A percentile compares a stretch with the other conserved stretches of the same genome.
These are phyloP conservation scores for Datnioides undecimradiatus DNA, from an alignment of 2,113 vertebrate genomes.

Conservation along the genomic window DNA sequence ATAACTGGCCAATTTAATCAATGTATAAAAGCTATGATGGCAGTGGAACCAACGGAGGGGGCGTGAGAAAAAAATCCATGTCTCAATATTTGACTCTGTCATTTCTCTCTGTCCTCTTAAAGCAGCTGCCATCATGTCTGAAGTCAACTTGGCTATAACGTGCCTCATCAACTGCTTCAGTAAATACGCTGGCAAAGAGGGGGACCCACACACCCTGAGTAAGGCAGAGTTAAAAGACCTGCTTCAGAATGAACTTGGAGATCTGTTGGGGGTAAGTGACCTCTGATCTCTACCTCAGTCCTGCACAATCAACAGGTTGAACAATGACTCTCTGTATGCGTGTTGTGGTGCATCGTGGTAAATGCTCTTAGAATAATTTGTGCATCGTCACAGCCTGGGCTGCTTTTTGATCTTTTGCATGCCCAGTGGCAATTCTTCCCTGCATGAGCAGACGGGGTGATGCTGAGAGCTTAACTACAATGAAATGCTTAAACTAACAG, in stretches of 20 bases:
- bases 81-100: background rate
- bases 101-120: background rate
- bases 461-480: background rate
- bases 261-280: conserved; percentile 83
- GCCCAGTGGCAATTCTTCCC: too few species aligned
- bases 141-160: conserved; percentile 82
- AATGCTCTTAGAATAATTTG: background rate
- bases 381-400: background rate
- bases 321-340: background rate
- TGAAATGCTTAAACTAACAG: background rate
- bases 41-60: background rate
- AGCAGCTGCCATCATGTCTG: conserved; percentile 68
- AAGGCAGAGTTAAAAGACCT: conserved; percentile 90
- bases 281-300: background rate
- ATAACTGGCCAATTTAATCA: background rate
- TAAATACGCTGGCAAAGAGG: conserved; percentile 89
- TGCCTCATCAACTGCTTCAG: conserved; percentile 86
- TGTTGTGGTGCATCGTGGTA: background rate
- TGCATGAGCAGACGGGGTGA: background rate
- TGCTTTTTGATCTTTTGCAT: background rate
- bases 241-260: conserved; percentile 84
- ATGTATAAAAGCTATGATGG: background rate
- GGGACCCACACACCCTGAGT: conserved; percentile 86
- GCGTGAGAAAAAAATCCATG: background rate
- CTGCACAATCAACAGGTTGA: background rate